Percentiles rank a stretch among this genome's conserved stretches.
Evolutionary conservation across 2,113 vertebrate genomes (phyloP).

Genomic region (Haemorhous mexicanus): DNA sequence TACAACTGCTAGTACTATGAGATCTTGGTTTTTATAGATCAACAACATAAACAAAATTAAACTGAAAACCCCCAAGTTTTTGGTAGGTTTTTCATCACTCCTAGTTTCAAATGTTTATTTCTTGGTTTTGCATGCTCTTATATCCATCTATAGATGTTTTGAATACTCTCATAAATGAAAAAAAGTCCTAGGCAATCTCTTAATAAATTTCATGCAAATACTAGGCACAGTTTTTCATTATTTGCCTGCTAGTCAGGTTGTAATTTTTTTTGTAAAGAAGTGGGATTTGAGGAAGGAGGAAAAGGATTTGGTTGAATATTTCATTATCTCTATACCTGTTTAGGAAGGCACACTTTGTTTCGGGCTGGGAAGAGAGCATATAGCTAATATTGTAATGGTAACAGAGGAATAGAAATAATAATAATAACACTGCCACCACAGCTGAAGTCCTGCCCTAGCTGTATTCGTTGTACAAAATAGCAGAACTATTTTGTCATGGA

Average conservation of each 20-base stretch:
- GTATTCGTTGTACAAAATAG: not conserved
- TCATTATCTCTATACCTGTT: not conserved
- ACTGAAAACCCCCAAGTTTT: not conserved
- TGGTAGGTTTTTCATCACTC: not conserved
- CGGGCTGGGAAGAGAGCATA: not conserved
- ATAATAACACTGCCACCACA: not conserved
- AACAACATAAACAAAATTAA: not conserved
- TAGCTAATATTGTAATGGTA: not conserved
- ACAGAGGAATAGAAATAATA: not conserved
- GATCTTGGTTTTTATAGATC: not conserved
- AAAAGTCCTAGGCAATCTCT: not conserved
- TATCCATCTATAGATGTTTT: not conserved
- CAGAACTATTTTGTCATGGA: not conserved
- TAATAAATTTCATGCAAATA: not conserved
- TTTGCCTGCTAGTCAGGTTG: not conserved
- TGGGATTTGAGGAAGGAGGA: not conserved
- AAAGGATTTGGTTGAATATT: not conserved
- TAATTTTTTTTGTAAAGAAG: not conserved
- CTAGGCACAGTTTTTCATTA: not conserved
- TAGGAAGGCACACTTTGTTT: not conserved
- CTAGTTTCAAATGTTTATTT: not conserved
- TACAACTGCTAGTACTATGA: not conserved
- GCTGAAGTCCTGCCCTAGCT: not conserved
- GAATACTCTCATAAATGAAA: not conserved
- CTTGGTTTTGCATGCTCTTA: not conserved